These are phyloP conservation scores for Serilophus lunatus DNA, from an alignment of 2,113 vertebrate species.

Conservation along the genomic window DNA sequence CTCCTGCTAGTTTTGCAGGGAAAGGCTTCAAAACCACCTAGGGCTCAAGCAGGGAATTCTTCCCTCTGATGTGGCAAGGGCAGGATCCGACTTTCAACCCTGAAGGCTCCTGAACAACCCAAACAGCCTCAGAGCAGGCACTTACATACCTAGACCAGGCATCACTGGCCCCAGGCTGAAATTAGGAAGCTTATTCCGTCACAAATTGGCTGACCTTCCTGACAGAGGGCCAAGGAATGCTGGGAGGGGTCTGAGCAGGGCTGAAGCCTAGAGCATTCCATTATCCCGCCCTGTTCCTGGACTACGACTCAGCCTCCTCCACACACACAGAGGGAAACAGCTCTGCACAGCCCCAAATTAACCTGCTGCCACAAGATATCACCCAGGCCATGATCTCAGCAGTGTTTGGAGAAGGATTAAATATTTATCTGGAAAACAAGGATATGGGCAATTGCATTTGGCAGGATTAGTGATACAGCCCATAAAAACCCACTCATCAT, in stretches of 20 bases:
- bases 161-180: background rate
- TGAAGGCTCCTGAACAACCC: background rate
- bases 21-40: background rate
- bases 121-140: background rate
- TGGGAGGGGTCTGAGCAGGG: background rate
- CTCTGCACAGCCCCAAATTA: background rate
- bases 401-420: background rate
- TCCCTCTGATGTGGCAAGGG: fast-evolving
- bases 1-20: background rate
- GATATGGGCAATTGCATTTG: background rate
- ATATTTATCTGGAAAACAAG: slow-evolving; percentile 16
- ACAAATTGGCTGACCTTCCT: background rate
- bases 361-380: background rate
- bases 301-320: background rate
- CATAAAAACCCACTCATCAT: background rate
- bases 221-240: background rate
- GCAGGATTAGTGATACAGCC: background rate
- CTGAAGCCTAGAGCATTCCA: background rate
- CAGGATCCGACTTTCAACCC: background rate
- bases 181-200: background rate
- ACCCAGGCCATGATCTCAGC: background rate
- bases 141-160: background rate
- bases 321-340: background rate
- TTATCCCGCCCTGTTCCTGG: background rate
- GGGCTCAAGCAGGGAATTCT: background rate